A percentile compares a stretch with the other conserved stretches of the same genome.
Conservation (phyloP, 2,888 invertebrate genomes). For the Asteroscopus sphinx region DNA sequence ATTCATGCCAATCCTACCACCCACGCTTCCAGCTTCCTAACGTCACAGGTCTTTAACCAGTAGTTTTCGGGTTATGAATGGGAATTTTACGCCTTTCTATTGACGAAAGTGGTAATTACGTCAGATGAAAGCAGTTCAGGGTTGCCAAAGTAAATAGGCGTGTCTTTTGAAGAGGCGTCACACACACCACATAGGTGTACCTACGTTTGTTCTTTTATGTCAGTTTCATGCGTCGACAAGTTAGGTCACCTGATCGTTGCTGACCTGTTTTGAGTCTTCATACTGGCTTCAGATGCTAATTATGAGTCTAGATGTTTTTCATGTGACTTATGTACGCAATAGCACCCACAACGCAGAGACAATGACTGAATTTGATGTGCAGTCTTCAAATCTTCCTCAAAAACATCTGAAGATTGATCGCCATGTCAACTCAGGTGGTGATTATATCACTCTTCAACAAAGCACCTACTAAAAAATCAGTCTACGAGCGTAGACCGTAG, state of each 20-base stretch:
- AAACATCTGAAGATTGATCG: conserved; percentile 9
- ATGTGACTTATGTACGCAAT: conserved; percentile 1
- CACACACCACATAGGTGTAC: conserved; percentile 1
- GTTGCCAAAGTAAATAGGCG: conserved; percentile 29
- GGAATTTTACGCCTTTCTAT: conserved; percentile 38
- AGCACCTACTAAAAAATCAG: conserved; percentile 45
- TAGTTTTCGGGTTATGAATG: conserved; percentile 48
- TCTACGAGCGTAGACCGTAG: conserved; percentile 62
- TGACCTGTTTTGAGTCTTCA: background rate
- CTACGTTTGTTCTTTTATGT: background rate
- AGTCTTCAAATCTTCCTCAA: background rate
- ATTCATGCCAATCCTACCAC: conserved; percentile 63
- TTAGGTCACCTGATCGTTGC: background rate
- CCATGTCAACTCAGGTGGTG: conserved; percentile 10
- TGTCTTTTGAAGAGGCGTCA: conserved; percentile 20
- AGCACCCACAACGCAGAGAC: background rate
- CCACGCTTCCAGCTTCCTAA: conserved; percentile 58
- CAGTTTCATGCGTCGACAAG: conserved; percentile 5
- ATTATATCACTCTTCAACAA: conserved; percentile 37
- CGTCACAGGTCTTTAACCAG: conserved; percentile 63
- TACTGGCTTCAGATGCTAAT: background rate
- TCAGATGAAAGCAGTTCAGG: conserved; percentile 21
- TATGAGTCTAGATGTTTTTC: background rate
- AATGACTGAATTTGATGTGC: background rate
- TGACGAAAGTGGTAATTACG: conserved; percentile 33